A percentile compares a stretch with the other conserved stretches of the same genome.
Conservation (phyloP, 2,888 invertebrate species). For the Euspilapteryx auroguttella region DNA sequence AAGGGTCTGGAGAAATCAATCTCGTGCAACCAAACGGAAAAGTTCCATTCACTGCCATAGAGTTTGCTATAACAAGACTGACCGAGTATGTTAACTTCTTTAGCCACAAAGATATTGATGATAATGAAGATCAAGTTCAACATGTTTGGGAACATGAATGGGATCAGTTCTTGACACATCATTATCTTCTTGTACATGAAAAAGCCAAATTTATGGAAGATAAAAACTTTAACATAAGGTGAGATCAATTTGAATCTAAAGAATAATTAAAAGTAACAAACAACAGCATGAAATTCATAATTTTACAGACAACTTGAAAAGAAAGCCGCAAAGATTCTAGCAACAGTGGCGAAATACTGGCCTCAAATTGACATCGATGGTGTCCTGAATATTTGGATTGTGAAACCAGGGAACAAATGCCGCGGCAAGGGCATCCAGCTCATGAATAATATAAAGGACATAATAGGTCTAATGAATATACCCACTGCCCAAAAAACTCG, state of each 20-base stretch:
- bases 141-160: conserved; percentile 84
- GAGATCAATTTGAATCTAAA: conserved; percentile 6
- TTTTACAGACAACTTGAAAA: conserved; percentile 44
- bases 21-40: conserved; percentile 63
- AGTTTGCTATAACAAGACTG: conserved; percentile 80
- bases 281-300: no score
- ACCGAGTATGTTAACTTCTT: conserved; percentile 75
- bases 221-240: conserved; percentile 33
- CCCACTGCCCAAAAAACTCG: conserved; percentile 68
- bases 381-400: conserved; percentile 87
- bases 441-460: conserved; percentile 84
- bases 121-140: conserved; percentile 64
- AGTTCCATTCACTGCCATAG: conserved; percentile 74
- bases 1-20: conserved; percentile 54
- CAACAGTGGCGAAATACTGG: conserved; percentile 71
- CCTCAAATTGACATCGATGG: conserved; percentile 87
- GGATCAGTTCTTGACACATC: conserved; percentile 80
- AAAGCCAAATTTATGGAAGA: conserved; percentile 54
- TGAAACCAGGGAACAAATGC: conserved; percentile 93
- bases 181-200: conserved; percentile 68
- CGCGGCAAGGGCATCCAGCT: conserved; percentile 88
- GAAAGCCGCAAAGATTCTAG: conserved; percentile 63
- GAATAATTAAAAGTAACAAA: no score
- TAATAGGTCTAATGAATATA: conserved; percentile 72
- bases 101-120: conserved; percentile 76